Evolutionary conservation across 2,113 vertebrate species (phyloP).

Genomic region (Nasalis larvatus): DNA sequence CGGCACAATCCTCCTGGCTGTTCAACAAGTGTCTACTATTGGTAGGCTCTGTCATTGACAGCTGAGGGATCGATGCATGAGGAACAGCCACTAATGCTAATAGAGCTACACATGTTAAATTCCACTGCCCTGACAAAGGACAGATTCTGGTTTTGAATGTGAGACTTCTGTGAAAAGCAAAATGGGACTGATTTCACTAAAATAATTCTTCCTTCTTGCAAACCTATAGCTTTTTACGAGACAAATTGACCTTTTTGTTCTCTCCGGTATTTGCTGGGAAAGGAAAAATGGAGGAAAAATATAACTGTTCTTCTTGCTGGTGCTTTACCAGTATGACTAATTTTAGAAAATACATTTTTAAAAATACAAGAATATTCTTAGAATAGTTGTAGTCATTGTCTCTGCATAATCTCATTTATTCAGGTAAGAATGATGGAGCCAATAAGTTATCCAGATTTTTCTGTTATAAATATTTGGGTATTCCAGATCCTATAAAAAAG

Average conservation of each 20-base stretch:
- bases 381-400: neutral
- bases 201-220: slow-evolving; percentile 9
- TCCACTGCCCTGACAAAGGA: fast-evolving
- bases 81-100: neutral
- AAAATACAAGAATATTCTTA: neutral
- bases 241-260: neutral
- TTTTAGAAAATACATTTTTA: neutral
- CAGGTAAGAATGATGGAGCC: neutral
- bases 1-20: neutral
- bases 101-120: neutral
- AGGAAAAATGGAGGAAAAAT: neutral
- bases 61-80: neutral
- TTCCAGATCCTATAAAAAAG: neutral
- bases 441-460: neutral
- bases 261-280: neutral
- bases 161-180: neutral
- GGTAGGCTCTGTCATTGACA: neutral
- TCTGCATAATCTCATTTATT: neutral
- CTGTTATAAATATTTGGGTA: neutral
- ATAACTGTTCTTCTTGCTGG: neutral
- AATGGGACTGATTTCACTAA: slow-evolving; percentile 32
- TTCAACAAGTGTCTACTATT: neutral
- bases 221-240: neutral
- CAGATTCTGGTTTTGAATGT: neutral
- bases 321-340: neutral